Evolutionary conservation across 1,140 invertebrate genomes (phyloP).

Genomic region (Daktulosphaira vitifoliae): DNA sequence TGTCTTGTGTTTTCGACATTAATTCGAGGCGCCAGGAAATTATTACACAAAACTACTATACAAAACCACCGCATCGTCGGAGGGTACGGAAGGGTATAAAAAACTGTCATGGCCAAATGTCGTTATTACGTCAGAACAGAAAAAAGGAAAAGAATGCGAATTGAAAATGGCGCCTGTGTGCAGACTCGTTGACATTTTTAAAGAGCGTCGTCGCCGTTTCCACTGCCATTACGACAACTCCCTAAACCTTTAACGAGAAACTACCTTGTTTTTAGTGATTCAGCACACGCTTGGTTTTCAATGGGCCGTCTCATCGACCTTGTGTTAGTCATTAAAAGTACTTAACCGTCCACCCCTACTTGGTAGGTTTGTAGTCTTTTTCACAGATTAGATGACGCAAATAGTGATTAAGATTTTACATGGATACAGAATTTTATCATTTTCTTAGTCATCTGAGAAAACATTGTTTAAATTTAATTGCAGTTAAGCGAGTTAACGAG

Average conservation of each 20-base stretch:
- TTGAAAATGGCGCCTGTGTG: constrained; percentile 10
- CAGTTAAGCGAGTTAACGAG: no score
- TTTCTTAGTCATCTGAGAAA: no score
- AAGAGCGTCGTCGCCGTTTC: constrained; percentile 3
- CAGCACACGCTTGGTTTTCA: constrained; percentile 27
- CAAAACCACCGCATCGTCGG: no score
- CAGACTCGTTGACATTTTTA: constrained; percentile 32
- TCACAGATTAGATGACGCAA: no score
- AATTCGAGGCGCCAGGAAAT: no score
- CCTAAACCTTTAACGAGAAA: not conserved
- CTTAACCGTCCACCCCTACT: no score
- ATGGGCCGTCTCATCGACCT: constrained; percentile 3
- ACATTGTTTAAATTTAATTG: no score
- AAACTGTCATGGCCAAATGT: constrained; percentile 9
- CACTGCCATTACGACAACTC: not conserved
- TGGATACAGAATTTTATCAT: no score
- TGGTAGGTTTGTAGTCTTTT: no score
- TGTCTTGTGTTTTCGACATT: no score
- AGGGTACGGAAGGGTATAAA: not conserved
- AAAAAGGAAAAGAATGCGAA: constrained; percentile 16
- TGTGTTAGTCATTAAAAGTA: constrained; percentile 27
- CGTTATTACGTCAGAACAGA: not conserved
- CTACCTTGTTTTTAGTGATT: constrained; percentile 24
- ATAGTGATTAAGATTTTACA: no score
- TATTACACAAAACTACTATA: no score